Base-by-base conservation (phyloP, 2,113 vertebrate genomes). In the Tursiops truncatus region DNA sequence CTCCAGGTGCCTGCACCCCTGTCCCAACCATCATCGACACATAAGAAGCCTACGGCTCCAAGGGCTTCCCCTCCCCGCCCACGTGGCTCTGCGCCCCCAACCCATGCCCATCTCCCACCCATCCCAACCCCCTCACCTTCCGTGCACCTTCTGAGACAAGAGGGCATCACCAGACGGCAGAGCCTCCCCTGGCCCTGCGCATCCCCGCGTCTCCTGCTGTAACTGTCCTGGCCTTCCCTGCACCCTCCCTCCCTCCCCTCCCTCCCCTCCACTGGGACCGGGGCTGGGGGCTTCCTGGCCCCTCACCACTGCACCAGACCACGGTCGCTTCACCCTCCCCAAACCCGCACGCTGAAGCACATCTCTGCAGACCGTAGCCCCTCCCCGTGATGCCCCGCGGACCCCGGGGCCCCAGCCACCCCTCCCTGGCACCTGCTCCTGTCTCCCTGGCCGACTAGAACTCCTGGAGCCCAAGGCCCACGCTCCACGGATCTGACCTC, bases 391-490 rank as follows among this genome's bases (percentile, higher is more conserved):
- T 8, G 14, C 63, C 25, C 20, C 18, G 5, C 1, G 1, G 74
- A 18, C 25, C 28, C 71, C 0, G 0, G 36, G 63, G 26, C 41
- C n/a, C 6, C 20, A 9, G 1, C 65, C 26, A 6, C 23, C 25
- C 15, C 41, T 47, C 31, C 36, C 21, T 4, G 25, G 50, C 50
- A 23, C 36, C 20, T 20, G 44, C 41, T 53, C 60, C 41, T n/a
- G 18, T 31, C 26, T 25, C 58, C 63, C 71, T 26, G 36, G 44
- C 26, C 50, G 28, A 6, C 33, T 18, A n/a, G 50, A 23, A 33
- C n/a, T 58, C 4, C 33, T 11, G 20, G 41, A 36, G 47, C 91
- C 47, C 31, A 2, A 41, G 20, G 15, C 38, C 38, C 56, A 28
- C 18, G 0, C 15, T 36, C 33, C 15, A 6, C 6, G 2, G 15